Conservation (phyloP, 2,888 invertebrate genomes). For the Blastobasis lacticolella region DNA sequence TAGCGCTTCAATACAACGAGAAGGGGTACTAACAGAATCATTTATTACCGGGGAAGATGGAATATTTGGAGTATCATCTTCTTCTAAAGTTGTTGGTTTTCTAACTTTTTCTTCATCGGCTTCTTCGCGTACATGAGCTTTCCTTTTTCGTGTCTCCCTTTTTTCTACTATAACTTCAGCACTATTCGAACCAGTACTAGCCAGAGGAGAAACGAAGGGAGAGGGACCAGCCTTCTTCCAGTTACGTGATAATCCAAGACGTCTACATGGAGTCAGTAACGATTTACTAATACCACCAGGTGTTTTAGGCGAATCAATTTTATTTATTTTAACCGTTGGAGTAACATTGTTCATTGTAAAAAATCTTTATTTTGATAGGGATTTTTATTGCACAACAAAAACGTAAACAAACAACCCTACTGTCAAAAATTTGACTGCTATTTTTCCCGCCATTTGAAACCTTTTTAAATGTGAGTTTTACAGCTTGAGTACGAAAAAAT, state of each 20-base stretch:
- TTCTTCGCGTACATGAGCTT: slow-evolving; percentile 23
- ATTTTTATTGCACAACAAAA: no score
- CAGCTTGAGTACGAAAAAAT: no score
- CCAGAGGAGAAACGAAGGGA: slow-evolving; percentile 53
- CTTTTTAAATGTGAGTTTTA: neutral
- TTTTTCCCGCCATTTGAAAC: slow-evolving; percentile 2
- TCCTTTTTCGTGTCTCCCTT: slow-evolving; percentile 35
- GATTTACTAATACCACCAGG: slow-evolving; percentile 69
- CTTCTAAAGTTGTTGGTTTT: slow-evolving; percentile 2
- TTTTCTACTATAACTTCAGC: slow-evolving; percentile 23
- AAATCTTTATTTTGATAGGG: neutral
- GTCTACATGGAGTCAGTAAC: slow-evolving; percentile 67
- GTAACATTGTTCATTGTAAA: slow-evolving; percentile 40
- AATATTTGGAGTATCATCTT: slow-evolving; percentile 1
- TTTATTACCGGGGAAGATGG: slow-evolving; percentile 1
- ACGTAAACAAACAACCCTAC: neutral
- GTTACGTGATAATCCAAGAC: slow-evolving; percentile 67
- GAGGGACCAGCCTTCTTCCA: slow-evolving; percentile 50
- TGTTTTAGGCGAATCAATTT: slow-evolving; percentile 53
- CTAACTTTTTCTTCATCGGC: slow-evolving; percentile 8
- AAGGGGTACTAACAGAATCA: slow-evolving; percentile 28
- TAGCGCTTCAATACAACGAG: slow-evolving; percentile 30
- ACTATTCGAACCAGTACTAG: slow-evolving; percentile 19
- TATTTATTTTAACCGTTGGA: slow-evolving; percentile 27
- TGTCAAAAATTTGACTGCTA: slow-evolving; percentile 3